These are phyloP conservation scores for Aegotheles bennettii DNA, from an alignment of 2,113 vertebrate genomes.

Conservation along the genomic window DNA sequence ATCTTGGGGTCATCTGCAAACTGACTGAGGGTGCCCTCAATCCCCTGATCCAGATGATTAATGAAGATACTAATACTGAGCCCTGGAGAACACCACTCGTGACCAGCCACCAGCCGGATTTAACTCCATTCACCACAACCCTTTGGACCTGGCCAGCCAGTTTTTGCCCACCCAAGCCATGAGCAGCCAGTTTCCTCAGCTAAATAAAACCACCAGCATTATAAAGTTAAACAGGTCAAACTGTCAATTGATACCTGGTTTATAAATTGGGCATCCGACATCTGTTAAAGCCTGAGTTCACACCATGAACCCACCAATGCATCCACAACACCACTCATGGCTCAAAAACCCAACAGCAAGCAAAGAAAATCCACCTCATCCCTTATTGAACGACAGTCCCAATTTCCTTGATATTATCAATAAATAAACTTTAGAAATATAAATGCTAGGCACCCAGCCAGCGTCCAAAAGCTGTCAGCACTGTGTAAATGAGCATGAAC, in stretches of 20 bases:
- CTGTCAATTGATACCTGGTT: neutral
- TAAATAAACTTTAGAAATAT: constrained; percentile 47
- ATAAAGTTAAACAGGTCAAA: neutral
- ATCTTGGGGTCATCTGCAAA: too few relatives aligned
- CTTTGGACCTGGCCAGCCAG: too few relatives aligned
- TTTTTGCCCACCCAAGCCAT: too few relatives aligned
- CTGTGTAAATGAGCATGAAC: constrained; percentile 68
- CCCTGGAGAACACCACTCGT: too few relatives aligned
- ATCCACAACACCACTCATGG: neutral
- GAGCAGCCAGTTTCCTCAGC: neutral
- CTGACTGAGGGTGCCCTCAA: too few relatives aligned
- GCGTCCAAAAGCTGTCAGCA: constrained; percentile 59
- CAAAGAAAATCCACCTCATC: neutral
- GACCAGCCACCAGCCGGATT: too few relatives aligned
- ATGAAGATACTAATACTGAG: too few relatives aligned
- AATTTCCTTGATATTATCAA: constrained; percentile 26
- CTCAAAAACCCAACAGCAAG: neutral
- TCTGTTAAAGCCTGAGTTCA: neutral
- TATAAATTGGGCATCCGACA: neutral
- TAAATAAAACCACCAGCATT: neutral
- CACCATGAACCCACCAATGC: accelerated
- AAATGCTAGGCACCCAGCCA: constrained; percentile 38
- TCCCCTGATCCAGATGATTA: too few relatives aligned
- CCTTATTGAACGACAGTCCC: neutral
- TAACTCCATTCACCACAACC: too few relatives aligned